Conservation (phyloP, 2,888 invertebrate species). For the Parnassius apollo region DNA sequence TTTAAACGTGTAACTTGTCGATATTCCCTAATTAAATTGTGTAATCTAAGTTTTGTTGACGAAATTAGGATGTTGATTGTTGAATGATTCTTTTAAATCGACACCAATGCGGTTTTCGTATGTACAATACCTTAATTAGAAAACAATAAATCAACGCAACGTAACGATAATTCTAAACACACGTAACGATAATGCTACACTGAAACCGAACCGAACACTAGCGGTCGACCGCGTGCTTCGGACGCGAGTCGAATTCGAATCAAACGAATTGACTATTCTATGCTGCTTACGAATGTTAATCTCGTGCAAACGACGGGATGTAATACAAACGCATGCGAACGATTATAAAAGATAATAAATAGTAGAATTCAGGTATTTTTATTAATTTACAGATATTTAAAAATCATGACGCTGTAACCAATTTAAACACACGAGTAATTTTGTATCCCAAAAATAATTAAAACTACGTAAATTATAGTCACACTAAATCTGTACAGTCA, state of each 20-base stretch:
- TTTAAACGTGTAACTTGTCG: too few relatives aligned
- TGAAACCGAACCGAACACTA: slow-evolving; percentile 6
- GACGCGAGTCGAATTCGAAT: slow-evolving; percentile 14
- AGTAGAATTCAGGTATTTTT: neutral
- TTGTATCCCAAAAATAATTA: too few relatives aligned
- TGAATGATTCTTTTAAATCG: too few relatives aligned
- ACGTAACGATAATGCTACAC: neutral
- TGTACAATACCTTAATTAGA: too few relatives aligned
- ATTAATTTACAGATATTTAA: neutral
- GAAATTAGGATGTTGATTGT: too few relatives aligned
- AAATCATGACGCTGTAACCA: neutral
- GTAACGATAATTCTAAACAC: too few relatives aligned
- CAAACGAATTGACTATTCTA: slow-evolving; percentile 11
- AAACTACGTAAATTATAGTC: too few relatives aligned
- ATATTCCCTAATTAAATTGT: too few relatives aligned
- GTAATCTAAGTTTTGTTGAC: too few relatives aligned
- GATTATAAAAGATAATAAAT: neutral
- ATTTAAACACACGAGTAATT: too few relatives aligned
- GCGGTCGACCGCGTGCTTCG: slow-evolving; percentile 9
- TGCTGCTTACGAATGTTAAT: slow-evolving; percentile 14
- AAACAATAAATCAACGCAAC: neutral
- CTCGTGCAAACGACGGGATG: slow-evolving; percentile 16
- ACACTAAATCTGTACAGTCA: too few relatives aligned
- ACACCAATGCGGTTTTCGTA: too few relatives aligned
- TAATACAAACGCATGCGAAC: slow-evolving; percentile 5